Conservation (phyloP, 2,797 vertebrate genomes). For the Rhinoraja longicauda region DNA sequence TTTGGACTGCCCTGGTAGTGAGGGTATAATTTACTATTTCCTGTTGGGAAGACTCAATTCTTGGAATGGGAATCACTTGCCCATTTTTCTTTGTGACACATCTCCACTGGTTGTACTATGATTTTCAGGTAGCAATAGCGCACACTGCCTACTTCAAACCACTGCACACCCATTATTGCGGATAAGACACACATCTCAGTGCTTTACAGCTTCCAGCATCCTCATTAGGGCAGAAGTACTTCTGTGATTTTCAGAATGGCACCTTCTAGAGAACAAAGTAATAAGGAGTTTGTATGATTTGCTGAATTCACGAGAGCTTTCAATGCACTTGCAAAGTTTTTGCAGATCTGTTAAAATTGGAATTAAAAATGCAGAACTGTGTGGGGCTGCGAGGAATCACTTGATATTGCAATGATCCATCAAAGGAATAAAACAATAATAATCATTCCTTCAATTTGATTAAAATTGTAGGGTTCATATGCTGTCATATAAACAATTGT, state of each 20-base stretch:
- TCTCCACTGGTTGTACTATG: neutral
- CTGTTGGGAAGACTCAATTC: neutral
- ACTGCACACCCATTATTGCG: neutral
- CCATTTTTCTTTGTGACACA: neutral
- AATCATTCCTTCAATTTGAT: constrained; percentile 4
- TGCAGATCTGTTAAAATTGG: neutral
- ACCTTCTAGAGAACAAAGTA: neutral
- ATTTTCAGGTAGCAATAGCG: too few relatives aligned
- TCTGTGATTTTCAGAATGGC: neutral
- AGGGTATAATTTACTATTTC: neutral
- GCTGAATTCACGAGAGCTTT: neutral
- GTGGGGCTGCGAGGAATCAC: neutral
- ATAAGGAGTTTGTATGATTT: neutral
- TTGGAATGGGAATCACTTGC: neutral
- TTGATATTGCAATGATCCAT: neutral
- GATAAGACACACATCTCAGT: neutral
- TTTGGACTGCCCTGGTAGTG: neutral
- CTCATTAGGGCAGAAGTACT: neutral
- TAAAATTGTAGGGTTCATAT: constrained; percentile 19
- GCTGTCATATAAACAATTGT: neutral
- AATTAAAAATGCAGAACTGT: neutral
- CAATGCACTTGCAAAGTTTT: neutral
- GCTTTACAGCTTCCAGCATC: neutral
- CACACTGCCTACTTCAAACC: neutral
- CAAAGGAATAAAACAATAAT: constrained; percentile 14